Evolutionary conservation across 2,113 vertebrate species (phyloP), one percentile per base, ranked within the genome.

Genomic region (Gasterosteus aculeatus): DNA sequence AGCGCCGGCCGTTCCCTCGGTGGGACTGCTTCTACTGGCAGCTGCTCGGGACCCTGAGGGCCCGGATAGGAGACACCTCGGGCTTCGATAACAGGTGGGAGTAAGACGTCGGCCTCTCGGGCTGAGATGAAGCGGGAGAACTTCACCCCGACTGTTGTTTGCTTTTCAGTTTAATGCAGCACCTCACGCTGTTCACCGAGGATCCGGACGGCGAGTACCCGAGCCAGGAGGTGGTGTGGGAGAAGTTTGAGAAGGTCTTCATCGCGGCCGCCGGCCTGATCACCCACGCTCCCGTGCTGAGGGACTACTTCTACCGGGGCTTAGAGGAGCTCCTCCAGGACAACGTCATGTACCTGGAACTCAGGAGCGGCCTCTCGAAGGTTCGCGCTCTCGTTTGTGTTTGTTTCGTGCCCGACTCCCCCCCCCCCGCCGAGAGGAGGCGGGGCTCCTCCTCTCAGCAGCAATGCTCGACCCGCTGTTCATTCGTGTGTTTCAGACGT

Each of bases 261-360:
- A 72, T 82, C 0, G 87, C 88, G 3, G 88, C 94, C 58, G 91
- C 93, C 0, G 96, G 95, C 41, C 93, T 98, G 4, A 91, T 98
- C 82, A 90, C 79, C 11, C 95, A 96, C 1, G 95, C 95, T 22
- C 96, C 96, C 2, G 96, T 98, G 66, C 95, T 97, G 87, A 96
- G 88, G 84, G 95, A 95, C 81, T 97, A 96, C 67, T 80, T 96
- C 76, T 95, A 95, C 80, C 90, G 90, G 72, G 95, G 94, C 51
- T 87, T 98, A 72, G 80, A 90, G 82, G 95, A 97, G 73, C 94
- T 98, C 65, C 94, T 94, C 47, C 65, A 83, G 39, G 97, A 98
- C 89, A 96, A 96, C 31, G 59, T 98, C 75, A 92, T 96, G 82
- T 97, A 97, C 60, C 72, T 96, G 3, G 97, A 98, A 79, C 92